phyloP scores from a whole-genome alignment of 2,797 vertebrate genomes.

The Anabas testudineus region DNA sequence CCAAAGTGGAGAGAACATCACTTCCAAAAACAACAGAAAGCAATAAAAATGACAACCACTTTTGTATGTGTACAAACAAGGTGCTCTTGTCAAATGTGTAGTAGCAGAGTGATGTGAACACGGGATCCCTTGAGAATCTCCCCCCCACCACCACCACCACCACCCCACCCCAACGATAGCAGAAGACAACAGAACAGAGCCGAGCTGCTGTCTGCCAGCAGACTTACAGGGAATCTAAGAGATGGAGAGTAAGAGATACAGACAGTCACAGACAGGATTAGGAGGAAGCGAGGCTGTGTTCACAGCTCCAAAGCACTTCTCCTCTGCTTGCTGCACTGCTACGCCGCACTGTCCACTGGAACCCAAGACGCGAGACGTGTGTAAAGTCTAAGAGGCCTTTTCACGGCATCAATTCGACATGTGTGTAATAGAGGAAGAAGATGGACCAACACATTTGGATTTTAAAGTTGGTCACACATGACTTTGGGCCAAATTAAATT shows the following conservation, averaged over 20 bases:
- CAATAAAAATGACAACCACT: conserved; percentile 68
- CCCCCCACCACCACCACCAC: background rate
- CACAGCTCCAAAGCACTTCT: conserved; percentile 43
- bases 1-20: conserved; percentile 54
- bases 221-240: conserved; percentile 42
- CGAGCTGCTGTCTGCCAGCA: conserved; percentile 60
- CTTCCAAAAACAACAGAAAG: conserved; percentile 49
- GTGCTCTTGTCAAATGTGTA: conserved; percentile 57
- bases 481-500: too few relatives aligned
- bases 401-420: background rate
- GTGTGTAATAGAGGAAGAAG: background rate
- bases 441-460: background rate
- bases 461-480: too few relatives aligned
- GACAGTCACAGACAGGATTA: conserved; percentile 46
- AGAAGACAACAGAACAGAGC: conserved; percentile 60
- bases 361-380: background rate
- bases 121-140: conserved; percentile 63
- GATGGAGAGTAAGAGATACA: conserved; percentile 50
- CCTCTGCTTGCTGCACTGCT: conserved; percentile 13
- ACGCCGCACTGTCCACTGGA: background rate
- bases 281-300: conserved; percentile 37
- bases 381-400: background rate
- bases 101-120: conserved; percentile 72
- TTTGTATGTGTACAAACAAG: conserved; percentile 72
- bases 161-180: conserved; percentile 33